phyloP scores from a whole-genome alignment of 2,888 invertebrate genomes.

The Ormyrus nitidulus region DNA sequence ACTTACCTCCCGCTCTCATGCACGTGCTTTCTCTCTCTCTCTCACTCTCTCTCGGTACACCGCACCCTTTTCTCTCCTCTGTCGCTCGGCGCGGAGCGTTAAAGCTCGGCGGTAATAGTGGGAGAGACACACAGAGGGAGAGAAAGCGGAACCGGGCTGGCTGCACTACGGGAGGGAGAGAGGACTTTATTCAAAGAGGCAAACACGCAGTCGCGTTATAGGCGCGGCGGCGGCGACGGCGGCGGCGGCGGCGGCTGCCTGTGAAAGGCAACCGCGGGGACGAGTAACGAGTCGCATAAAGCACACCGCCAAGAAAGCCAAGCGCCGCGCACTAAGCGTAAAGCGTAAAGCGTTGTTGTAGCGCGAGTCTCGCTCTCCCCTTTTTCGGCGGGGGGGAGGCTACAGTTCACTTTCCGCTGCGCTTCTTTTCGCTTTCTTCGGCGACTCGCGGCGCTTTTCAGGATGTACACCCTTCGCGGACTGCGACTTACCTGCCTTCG shows the following conservation, averaged over 20 bases:
- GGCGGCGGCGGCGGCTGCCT: slow-evolving; percentile 51
- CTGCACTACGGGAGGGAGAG: slow-evolving; percentile 25
- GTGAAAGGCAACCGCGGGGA: slow-evolving; percentile 56
- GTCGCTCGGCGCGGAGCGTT: slow-evolving; percentile 1
- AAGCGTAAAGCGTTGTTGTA: slow-evolving; percentile 62
- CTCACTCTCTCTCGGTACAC: slow-evolving; percentile 45
- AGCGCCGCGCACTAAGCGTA: slow-evolving; percentile 51
- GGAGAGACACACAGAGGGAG: slow-evolving; percentile 4
- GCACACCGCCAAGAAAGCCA: slow-evolving; percentile 46
- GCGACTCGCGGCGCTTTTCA: too few species aligned
- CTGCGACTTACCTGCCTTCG: too few species aligned
- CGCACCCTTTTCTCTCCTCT: not conserved
- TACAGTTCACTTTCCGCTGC: slow-evolving; percentile 49
- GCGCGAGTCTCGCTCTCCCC: slow-evolving; percentile 42
- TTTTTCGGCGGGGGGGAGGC: slow-evolving; percentile 30
- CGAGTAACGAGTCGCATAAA: slow-evolving; percentile 55
- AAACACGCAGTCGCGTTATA: slow-evolving; percentile 46
- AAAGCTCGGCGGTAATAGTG: slow-evolving; percentile 42
- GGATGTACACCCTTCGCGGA: too few species aligned
- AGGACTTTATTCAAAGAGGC: slow-evolving; percentile 55
- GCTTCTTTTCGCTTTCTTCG: not conserved
- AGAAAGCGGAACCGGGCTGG: slow-evolving; percentile 30
- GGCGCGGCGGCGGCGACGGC: slow-evolving; percentile 52
- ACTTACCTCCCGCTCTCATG: not conserved
- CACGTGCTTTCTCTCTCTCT: not conserved